phyloP scores from a whole-genome alignment of 2,888 invertebrate species.

The Magallana nippona region DNA sequence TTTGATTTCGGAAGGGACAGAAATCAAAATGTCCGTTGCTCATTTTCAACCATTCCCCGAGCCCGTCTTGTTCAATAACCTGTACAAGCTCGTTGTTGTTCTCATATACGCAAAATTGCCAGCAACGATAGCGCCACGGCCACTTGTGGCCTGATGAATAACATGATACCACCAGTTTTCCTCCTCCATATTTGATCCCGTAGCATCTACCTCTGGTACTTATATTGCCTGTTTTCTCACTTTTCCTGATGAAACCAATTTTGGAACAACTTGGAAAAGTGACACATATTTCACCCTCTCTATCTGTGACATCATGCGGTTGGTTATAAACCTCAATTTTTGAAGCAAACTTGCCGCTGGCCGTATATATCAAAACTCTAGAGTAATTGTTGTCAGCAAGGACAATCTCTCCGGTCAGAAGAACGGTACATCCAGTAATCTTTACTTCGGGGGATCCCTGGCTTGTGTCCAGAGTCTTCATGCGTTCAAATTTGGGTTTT shows the following conservation, averaged over 20 bases:
- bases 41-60: not conserved
- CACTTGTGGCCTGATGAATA: not conserved
- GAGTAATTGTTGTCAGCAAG: not conserved
- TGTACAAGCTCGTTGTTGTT: not conserved
- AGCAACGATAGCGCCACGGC: not conserved
- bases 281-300: not conserved
- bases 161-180: not conserved
- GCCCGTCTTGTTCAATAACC: not conserved
- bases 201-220: not conserved
- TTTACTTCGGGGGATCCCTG: not conserved
- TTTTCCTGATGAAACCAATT: not conserved
- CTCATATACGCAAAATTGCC: not conserved
- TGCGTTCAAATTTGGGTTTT: not conserved
- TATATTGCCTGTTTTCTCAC: not conserved
- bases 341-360: not conserved
- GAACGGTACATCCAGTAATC: not conserved
- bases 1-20: constrained; percentile 6
- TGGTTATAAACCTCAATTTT: not conserved
- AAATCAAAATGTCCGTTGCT: not conserved
- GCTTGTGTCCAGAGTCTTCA: not conserved
- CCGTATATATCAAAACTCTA: not conserved
- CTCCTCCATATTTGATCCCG: not conserved
- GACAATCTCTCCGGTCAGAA: not conserved
- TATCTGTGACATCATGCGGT: not conserved
- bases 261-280: not conserved